Evolutionary conservation across 2,888 invertebrate genomes (phyloP), one percentile per base, ranked within the genome.

Genomic region (Beris chalybata): DNA sequence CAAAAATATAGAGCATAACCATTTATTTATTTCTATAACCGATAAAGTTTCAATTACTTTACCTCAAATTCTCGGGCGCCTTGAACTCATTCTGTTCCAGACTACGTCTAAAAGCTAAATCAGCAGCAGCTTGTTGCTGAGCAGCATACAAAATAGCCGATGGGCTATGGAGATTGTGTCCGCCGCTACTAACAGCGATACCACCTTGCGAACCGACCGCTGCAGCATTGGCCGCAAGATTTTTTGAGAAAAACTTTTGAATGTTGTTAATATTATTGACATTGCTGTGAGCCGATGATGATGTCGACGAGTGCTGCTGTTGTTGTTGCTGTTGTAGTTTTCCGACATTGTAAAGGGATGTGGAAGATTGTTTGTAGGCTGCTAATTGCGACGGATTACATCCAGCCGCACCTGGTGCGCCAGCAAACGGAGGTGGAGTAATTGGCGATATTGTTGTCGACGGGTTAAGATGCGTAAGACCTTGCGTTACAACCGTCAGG

Each of bases 381-480:
- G 65, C 31, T 15, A 65, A 22, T 54, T 67, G 67, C 5, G 50
- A 43, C 67, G 43, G 73, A 74, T 65, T 76, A 72, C 13, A 32
- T 30, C 15, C 65, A 9, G 32, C 30, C 4, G 64, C 30, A 15
- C 48, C 4, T n/a, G n/a, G n/a, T 13, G 50, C 44, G 29, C 44
- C 64, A 15, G 73, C 72, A 45, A 73, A 73, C 1, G 74, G 72
- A 3, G 77, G 76, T 29, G 79, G 78, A n/a, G 78, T 80, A 52
- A 80, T 76, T 1, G 80, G 80, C 4, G 81, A 80, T 71, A 80
- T 80, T 13, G 80, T 80, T 29, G 81, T 79, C 56, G 79, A 77
- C 38, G 81, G 75, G 72, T 80, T 80, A 58, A 80, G 72, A 70
- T 79, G 79, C 70, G 80, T 79, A 38, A 79, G 71, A 3, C 79